phyloP scores from a whole-genome alignment of 2,888 invertebrate species.

The Brachylomia viminalis region DNA sequence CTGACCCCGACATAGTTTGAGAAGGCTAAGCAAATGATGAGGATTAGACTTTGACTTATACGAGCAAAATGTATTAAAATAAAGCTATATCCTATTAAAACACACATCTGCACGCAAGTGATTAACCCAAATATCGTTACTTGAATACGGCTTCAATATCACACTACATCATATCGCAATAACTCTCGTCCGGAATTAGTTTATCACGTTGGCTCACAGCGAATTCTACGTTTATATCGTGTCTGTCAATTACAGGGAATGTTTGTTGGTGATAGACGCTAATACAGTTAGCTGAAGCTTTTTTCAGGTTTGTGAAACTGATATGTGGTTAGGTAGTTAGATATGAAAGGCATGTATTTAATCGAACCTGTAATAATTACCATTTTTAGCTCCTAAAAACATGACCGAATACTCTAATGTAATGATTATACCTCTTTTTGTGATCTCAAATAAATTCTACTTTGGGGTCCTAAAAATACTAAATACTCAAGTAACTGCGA shows the following conservation, averaged over 20 bases:
- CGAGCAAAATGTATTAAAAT: neutral
- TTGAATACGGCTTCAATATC: constrained; percentile 24
- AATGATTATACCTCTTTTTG: no score
- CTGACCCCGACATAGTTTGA: no score
- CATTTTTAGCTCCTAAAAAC: no score
- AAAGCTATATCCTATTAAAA: neutral
- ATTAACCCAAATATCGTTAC: constrained; percentile 5
- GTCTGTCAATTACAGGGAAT: constrained; percentile 33
- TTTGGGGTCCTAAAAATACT: no score
- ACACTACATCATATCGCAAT: constrained; percentile 18
- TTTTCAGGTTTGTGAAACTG: neutral
- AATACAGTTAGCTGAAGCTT: neutral
- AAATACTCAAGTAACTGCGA: no score
- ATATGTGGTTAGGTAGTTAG: neutral
- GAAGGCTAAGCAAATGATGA: neutral
- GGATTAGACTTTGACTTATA: no score
- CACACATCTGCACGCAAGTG: neutral
- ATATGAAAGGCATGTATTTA: neutral
- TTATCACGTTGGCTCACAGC: constrained; percentile 25
- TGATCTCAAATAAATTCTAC: no score
- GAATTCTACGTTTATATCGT: constrained; percentile 12
- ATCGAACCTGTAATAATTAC: no score
- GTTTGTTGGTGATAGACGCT: neutral
- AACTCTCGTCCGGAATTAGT: constrained; percentile 36
- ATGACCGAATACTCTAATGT: no score